phyloP scores from a whole-genome alignment of 2,888 invertebrate genomes.

The Nemoura dubitans region DNA sequence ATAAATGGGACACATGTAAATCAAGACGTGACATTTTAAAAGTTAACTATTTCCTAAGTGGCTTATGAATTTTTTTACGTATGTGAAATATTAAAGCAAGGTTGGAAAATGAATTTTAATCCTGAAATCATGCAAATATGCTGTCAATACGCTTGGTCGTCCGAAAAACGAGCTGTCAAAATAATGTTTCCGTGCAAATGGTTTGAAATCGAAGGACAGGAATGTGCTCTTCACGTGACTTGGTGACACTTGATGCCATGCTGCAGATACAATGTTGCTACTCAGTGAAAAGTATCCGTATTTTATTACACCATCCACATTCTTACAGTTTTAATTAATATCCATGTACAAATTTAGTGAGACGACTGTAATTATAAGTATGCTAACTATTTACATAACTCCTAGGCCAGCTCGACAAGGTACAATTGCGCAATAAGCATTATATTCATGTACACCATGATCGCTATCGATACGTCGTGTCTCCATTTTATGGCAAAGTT shows the following conservation, averaged over 20 bases:
- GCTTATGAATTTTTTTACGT: too few species aligned
- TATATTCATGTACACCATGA: not conserved
- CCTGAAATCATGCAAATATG: too few species aligned
- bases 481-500: not conserved
- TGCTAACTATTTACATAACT: not conserved
- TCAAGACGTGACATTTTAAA: too few species aligned
- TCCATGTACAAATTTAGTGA: not conserved
- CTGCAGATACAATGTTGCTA: not conserved
- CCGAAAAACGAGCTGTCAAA: too few species aligned
- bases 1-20: too few species aligned
- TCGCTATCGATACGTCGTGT: not conserved
- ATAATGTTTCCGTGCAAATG: too few species aligned
- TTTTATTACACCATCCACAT: not conserved
- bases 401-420: not conserved
- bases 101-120: too few species aligned
- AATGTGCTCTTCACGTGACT: not conserved
- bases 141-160: too few species aligned
- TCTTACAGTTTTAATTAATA: not conserved
- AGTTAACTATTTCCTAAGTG: too few species aligned
- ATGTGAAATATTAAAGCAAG: too few species aligned
- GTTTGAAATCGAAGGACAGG: not conserved
- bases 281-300: not conserved
- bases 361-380: not conserved
- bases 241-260: not conserved
- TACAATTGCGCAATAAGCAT: not conserved